Evolutionary conservation across 2,797 vertebrate species (phyloP).

Genomic region (Esox masquinongy): DNA sequence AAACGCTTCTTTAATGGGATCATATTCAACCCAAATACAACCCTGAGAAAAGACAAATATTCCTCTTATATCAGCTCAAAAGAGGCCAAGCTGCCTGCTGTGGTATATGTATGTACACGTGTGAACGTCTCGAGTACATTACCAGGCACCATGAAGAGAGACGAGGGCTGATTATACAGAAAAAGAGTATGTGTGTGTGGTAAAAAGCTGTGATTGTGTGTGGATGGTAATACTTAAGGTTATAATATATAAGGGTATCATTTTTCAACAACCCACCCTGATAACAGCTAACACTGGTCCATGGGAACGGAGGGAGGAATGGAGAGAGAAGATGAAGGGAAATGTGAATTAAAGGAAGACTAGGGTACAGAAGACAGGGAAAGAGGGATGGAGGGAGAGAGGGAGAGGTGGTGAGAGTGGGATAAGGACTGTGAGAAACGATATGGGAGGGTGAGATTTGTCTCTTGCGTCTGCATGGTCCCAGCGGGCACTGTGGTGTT

Average conservation of each 20-base stretch:
- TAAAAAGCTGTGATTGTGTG: constrained; percentile 21
- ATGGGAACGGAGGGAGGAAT: background rate
- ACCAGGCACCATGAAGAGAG: background rate
- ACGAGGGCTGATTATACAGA: background rate
- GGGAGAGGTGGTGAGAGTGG: background rate
- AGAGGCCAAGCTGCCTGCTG: background rate
- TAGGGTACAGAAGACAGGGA: background rate
- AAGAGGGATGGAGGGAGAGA: background rate
- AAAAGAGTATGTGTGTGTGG: constrained; percentile 34
- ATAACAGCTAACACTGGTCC: background rate
- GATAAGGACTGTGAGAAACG: background rate
- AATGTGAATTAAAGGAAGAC: no score
- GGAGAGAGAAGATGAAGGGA: background rate
- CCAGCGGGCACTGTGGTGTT: background rate
- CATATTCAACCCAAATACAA: constrained; percentile 54
- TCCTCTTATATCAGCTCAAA: constrained; percentile 62
- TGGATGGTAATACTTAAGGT: background rate
- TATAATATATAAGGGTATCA: no score
- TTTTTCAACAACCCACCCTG: background rate
- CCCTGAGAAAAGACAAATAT: constrained; percentile 36
- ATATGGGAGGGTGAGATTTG: background rate
- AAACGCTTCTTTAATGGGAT: constrained; percentile 68
- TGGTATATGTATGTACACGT: constrained; percentile 14
- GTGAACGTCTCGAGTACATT: background rate
- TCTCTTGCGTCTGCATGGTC: background rate